Conservation (phyloP, 2,888 invertebrate genomes). For the Synanthedon formicaeformis region DNA sequence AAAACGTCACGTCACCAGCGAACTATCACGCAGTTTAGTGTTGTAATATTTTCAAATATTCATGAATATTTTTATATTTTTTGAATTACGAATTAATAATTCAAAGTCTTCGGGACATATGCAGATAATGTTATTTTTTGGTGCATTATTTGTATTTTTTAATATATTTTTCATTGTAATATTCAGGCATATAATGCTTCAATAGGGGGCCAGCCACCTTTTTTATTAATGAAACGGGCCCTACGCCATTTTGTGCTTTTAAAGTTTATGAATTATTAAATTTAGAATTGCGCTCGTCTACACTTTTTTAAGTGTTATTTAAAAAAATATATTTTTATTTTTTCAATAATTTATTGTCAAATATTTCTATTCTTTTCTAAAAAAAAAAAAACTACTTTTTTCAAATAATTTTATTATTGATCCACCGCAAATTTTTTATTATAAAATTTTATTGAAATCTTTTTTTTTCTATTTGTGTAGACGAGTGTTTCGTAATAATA, state of each 20-base stretch:
- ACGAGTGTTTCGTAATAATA: background rate
- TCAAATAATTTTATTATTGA: too few species aligned
- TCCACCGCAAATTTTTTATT: background rate
- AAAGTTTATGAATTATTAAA: slow-evolving; percentile 19
- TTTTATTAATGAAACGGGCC: slow-evolving; percentile 11
- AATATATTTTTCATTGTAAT: slow-evolving; percentile 4
- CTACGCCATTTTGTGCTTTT: slow-evolving; percentile 58
- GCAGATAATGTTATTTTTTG: slow-evolving; percentile 11
- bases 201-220: slow-evolving; percentile 18
- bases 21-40: too few species aligned
- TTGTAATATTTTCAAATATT: too few species aligned
- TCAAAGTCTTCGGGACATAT: background rate
- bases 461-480: background rate
- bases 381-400: background rate
- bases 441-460: background rate
- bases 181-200: slow-evolving; percentile 53
- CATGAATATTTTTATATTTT: too few species aligned
- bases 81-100: too few species aligned
- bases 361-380: background rate
- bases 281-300: background rate
- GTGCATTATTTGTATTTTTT: slow-evolving; percentile 28
- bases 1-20: too few species aligned
- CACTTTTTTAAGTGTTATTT: background rate
- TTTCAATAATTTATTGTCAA: too few species aligned
- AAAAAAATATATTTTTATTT: background rate